Conservation (phyloP, 2,113 vertebrate genomes). For the Festucalex cinctus region DNA sequence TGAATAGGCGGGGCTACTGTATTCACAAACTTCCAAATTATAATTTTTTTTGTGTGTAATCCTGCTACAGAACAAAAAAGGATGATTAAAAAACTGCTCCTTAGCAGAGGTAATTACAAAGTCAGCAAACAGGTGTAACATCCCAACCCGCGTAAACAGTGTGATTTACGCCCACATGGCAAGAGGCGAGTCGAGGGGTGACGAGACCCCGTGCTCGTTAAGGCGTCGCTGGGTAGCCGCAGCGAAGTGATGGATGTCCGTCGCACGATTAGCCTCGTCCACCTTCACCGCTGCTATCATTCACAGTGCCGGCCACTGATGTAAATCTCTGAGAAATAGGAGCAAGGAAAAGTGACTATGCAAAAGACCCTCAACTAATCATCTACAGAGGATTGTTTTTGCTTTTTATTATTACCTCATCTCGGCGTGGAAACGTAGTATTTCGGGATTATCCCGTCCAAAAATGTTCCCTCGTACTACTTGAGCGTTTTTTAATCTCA, state of each 20-base stretch:
- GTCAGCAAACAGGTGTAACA: neutral
- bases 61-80: neutral
- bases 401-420: neutral
- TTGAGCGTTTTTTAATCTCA: neutral
- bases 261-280: constrained; percentile 23
- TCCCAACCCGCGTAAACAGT: constrained; percentile 28
- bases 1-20: too few species aligned
- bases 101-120: neutral
- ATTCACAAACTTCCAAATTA: too few species aligned
- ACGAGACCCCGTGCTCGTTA: constrained; percentile 34
- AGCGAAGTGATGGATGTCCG: constrained; percentile 28
- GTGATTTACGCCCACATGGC: constrained; percentile 17
- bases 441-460: constrained; percentile 4
- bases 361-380: neutral
- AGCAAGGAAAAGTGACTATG: too few species aligned
- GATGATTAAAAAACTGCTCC: neutral
- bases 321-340: constrained; percentile 1
- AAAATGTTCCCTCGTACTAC: neutral
- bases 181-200: neutral
- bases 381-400: neutral
- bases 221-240: neutral
- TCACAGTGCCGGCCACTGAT: neutral
- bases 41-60: too few species aligned
- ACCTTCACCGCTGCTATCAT: neutral
- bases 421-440: neutral